Evolutionary conservation across 1,140 invertebrate genomes (phyloP).

Genomic region (Dufourea novaeangliae): DNA sequence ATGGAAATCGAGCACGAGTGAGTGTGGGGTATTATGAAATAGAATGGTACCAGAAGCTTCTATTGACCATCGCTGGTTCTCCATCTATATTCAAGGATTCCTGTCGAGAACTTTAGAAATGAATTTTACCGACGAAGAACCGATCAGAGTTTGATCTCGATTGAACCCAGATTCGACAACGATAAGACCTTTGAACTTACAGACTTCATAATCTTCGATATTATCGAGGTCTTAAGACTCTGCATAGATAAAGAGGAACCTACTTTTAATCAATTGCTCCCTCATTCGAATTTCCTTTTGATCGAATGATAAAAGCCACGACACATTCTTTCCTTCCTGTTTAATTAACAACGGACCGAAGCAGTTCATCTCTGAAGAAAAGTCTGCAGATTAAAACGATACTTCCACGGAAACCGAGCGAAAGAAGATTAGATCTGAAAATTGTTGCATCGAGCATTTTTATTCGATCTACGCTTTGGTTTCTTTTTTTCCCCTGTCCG

Average conservation of each 20-base stretch:
- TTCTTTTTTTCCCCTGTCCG: not conserved
- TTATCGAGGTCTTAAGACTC: not conserved
- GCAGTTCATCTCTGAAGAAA: not conserved
- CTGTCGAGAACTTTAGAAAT: not conserved
- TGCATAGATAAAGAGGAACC: not conserved
- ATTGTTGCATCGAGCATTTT: not conserved
- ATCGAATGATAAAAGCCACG: too few relatives aligned
- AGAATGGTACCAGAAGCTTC: not conserved
- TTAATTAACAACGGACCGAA: too few relatives aligned
- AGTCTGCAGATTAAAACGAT: not conserved
- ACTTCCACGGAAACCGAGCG: not conserved
- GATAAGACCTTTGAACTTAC: not conserved
- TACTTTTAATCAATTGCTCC: too few relatives aligned
- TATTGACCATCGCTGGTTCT: not conserved
- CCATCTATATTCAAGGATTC: not conserved
- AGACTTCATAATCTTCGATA: not conserved
- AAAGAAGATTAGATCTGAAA: not conserved
- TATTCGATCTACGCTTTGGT: not conserved
- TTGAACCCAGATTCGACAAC: not conserved
- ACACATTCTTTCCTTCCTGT: too few relatives aligned
- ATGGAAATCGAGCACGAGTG: not conserved
- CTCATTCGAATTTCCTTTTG: too few relatives aligned
- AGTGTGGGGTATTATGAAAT: not conserved
- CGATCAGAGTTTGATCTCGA: not conserved
- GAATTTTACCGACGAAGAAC: not conserved